phyloP scores from a whole-genome alignment of 1,140 invertebrate species.

The Caenorhabditis tropicalis region DNA sequence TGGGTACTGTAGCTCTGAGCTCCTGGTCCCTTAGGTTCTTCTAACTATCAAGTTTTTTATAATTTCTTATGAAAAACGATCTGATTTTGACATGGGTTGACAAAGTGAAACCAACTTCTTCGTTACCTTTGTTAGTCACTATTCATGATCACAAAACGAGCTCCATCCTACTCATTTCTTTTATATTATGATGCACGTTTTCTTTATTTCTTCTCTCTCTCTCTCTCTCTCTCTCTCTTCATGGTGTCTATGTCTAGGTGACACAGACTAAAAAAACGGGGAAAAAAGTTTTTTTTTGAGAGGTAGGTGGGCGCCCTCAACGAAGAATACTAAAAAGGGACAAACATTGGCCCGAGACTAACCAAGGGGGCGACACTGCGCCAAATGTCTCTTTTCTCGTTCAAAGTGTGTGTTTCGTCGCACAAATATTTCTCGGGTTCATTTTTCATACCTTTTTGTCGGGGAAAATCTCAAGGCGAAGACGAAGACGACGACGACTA shows the following conservation, averaged over 20 bases:
- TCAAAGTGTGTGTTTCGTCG: neutral
- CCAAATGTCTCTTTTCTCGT: neutral
- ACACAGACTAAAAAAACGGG: neutral
- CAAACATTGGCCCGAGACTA: constrained; percentile 5
- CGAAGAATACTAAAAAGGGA: neutral
- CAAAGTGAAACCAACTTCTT: too few relatives aligned
- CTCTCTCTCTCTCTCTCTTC: neutral
- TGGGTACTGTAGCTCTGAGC: too few relatives aligned
- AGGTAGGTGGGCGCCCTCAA: neutral
- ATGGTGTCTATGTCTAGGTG: neutral
- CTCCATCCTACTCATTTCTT: neutral
- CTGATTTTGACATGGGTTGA: too few relatives aligned
- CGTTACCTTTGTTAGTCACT: neutral
- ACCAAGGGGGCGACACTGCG: neutral
- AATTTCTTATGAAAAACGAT: too few relatives aligned
- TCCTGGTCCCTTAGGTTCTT: too few relatives aligned
- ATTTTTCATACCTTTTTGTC: neutral
- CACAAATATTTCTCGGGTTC: neutral
- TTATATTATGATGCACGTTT: neutral
- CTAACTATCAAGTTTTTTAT: too few relatives aligned
- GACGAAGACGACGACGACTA: too few relatives aligned
- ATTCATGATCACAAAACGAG: neutral
- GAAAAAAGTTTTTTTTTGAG: neutral
- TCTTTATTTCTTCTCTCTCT: too few relatives aligned
- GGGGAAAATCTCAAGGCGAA: neutral